Evolutionary conservation across 2,888 invertebrate species (phyloP).

Genomic region (Tenthredo mesomela): DNA sequence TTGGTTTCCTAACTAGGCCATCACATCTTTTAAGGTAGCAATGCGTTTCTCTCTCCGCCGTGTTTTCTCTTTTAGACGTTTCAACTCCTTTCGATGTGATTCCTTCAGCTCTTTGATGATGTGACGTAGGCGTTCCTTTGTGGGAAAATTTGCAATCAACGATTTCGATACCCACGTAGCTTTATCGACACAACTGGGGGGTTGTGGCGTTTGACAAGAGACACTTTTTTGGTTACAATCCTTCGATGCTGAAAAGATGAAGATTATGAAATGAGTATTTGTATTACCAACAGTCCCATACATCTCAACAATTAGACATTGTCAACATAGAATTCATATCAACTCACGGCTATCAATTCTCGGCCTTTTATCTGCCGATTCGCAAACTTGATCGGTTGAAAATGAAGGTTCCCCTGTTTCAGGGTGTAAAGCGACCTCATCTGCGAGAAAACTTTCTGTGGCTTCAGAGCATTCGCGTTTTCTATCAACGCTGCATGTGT

Average conservation of each 20-base stretch:
- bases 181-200: not conserved
- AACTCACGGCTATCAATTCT: not conserved
- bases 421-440: not conserved
- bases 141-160: slow-evolving; percentile 28
- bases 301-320: not conserved
- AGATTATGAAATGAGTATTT: not conserved
- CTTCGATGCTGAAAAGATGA: too few species aligned
- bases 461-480: not conserved
- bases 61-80: slow-evolving; percentile 13
- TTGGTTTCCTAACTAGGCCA: too few species aligned
- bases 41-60: not conserved
- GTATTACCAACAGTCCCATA: slow-evolving; percentile 6
- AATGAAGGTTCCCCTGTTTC: not conserved
- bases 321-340: not conserved
- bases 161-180: slow-evolving; percentile 35
- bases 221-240: not conserved
- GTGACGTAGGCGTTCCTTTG: not conserved
- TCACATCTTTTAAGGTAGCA: too few species aligned
- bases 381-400: not conserved
- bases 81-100: not conserved
- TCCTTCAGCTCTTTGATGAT: not conserved
- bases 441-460: not conserved
- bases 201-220: slow-evolving; percentile 16
- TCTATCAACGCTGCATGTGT: not conserved
- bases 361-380: not conserved